Percentiles rank a stretch among this genome's conserved stretches.
phyloP scores from a whole-genome alignment of 2,113 vertebrate species.

The Ammodytes dubius region DNA sequence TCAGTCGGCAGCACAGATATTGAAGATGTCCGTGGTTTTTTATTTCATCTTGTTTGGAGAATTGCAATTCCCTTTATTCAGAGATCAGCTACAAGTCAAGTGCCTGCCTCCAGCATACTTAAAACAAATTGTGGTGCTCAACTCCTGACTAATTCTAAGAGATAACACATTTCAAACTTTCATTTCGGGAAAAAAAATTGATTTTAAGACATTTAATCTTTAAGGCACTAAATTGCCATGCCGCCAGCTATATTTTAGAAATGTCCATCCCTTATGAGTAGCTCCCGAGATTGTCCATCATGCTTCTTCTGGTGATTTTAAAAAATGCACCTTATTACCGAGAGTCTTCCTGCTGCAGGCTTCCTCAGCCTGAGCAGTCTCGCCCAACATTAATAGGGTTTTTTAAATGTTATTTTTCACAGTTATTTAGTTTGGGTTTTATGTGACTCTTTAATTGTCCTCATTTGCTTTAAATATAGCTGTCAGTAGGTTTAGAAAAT shows the following conservation, averaged over 20 bases:
- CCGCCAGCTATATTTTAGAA: slow-evolving; percentile 22
- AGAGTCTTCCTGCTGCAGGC: slow-evolving; percentile 2
- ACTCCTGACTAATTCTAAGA: slow-evolving; percentile 7
- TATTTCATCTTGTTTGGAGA: not conserved
- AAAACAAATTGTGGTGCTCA: slow-evolving; percentile 30
- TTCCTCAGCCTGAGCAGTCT: not conserved
- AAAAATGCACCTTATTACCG: not conserved
- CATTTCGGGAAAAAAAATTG: not conserved
- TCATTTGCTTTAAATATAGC: not conserved
- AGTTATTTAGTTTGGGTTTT: not conserved
- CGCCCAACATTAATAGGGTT: not conserved
- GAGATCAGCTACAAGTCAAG: slow-evolving; percentile 16
- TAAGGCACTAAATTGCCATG: not conserved
- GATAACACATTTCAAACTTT: slow-evolving; percentile 8
- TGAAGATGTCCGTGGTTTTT: not conserved
- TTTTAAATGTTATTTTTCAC: not conserved
- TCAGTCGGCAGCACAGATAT: not conserved
- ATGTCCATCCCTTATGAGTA: slow-evolving; percentile 5
- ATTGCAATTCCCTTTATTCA: not conserved
- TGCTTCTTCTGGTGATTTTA: slow-evolving; percentile 12
- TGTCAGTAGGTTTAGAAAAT: not conserved
- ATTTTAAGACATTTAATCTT: slow-evolving; percentile 23
- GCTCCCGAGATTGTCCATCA: slow-evolving; percentile 17
- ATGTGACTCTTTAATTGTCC: not conserved
- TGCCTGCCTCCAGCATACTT: slow-evolving; percentile 1